phyloP scores from a whole-genome alignment of 2,888 invertebrate species.

The Drosophila glabriapex region DNA sequence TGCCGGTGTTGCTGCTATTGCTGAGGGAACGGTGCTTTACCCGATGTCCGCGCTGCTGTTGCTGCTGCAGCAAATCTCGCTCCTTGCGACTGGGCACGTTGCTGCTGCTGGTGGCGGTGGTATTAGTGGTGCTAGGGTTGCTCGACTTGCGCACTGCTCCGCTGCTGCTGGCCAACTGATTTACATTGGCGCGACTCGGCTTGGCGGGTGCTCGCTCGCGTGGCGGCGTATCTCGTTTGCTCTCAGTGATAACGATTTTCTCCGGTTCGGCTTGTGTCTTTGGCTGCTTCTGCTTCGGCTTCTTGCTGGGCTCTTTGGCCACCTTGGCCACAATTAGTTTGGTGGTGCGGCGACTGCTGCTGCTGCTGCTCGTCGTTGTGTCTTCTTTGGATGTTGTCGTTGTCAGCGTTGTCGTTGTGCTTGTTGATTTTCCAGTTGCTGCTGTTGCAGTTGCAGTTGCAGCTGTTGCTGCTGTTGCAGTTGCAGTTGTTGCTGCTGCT shows the following conservation, averaged over 20 bases:
- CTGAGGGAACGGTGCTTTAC: slow-evolving; percentile 56
- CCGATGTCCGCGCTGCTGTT: slow-evolving; percentile 82
- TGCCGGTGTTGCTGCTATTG: slow-evolving; percentile 47
- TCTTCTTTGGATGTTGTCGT: slow-evolving; percentile 45
- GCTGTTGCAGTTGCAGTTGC: slow-evolving; percentile 38
- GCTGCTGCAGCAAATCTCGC: slow-evolving; percentile 64
- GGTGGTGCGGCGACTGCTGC: slow-evolving; percentile 62
- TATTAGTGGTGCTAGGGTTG: slow-evolving; percentile 35
- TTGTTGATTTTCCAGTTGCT: slow-evolving; percentile 23
- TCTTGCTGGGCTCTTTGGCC: slow-evolving; percentile 49
- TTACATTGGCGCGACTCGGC: slow-evolving; percentile 75
- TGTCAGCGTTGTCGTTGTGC: slow-evolving; percentile 45
- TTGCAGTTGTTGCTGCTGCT: slow-evolving; percentile 27
- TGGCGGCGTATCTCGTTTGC: slow-evolving; percentile 84
- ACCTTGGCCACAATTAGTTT: slow-evolving; percentile 76
- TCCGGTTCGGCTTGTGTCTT: slow-evolving; percentile 57
- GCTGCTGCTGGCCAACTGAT: slow-evolving; percentile 61
- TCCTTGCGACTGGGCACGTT: slow-evolving; percentile 54
- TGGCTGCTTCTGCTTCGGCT: slow-evolving; percentile 48
- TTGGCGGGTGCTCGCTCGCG: slow-evolving; percentile 83
- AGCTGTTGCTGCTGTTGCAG: slow-evolving; percentile 21
- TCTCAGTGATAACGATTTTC: slow-evolving; percentile 83
- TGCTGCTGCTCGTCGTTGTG: slow-evolving; percentile 35
- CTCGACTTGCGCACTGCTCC: slow-evolving; percentile 63
- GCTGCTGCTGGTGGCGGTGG: slow-evolving; percentile 15